phyloP scores from a whole-genome alignment of 2,888 invertebrate species.

The Antitype chi region DNA sequence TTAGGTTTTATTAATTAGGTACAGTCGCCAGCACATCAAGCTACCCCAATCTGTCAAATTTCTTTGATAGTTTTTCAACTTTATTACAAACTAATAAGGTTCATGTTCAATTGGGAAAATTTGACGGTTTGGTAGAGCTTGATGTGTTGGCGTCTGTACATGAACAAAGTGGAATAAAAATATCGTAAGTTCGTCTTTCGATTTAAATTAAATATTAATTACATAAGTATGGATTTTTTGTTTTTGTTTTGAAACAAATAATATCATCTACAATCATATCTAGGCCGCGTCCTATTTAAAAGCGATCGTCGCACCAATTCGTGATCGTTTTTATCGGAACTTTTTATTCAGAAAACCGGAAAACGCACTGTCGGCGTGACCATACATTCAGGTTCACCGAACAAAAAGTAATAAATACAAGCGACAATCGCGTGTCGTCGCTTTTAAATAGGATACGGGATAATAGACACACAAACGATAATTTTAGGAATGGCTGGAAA shows the following conservation, averaged over 20 bases:
- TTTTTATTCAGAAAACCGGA: no score
- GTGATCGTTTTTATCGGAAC: no score
- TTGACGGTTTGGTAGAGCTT: no score
- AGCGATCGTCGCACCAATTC: not conserved
- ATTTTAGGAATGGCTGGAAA: slow-evolving; percentile 54
- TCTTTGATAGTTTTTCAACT: no score
- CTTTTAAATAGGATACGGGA: not conserved
- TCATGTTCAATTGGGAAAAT: no score
- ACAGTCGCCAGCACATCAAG: no score
- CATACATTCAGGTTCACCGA: not conserved
- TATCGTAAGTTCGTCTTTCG: slow-evolving; percentile 54
- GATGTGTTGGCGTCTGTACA: not conserved
- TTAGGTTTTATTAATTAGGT: slow-evolving; percentile 13
- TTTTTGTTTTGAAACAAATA: slow-evolving; percentile 31
- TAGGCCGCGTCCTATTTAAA: not conserved
- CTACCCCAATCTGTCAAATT: no score
- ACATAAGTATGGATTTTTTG: slow-evolving; percentile 15
- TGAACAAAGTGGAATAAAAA: slow-evolving; percentile 51
- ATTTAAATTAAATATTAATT: slow-evolving; percentile 46
- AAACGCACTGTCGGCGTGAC: no score
- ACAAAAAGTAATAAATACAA: not conserved
- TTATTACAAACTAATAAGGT: no score
- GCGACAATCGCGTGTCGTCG: not conserved
- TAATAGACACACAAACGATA: slow-evolving; percentile 41
- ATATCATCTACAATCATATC: slow-evolving; percentile 22